Base-by-base conservation (phyloP, 2,797 vertebrate genomes). In the Alosa sapidissima region DNA sequence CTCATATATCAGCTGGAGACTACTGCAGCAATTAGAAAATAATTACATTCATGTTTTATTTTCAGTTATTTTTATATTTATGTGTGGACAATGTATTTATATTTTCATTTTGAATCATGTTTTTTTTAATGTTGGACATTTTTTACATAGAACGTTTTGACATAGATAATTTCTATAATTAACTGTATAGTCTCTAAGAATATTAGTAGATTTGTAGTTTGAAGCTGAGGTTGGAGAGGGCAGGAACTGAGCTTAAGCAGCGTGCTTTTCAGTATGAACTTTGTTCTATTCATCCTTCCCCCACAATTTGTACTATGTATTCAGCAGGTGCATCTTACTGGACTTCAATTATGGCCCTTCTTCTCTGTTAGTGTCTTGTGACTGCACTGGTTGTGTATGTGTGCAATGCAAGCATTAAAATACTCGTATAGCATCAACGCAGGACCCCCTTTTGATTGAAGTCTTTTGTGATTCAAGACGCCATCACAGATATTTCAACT, bases 341-440 rank as follows among this genome's bases (percentile, higher is more conserved):
- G 36, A 36, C 13, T 6, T 33, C 28, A 28, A 24, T 33, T 7
- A 45, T 82, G 48, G 60, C 16, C 49, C 11, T 45, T 78, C 65
- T 19, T 83, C 52, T 84, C 75, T 84, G 81, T 82, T 84, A 83
- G 84, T 83, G 60, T 87, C 48, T 81, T 85, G 85, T 89, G 48
- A 72, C 86, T 89, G 82, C 52, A 81, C 86, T 78, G 84, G 52
- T 84, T 88, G 86, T 88, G 54, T 85, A 78, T 87, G 51, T 83
- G 49, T 87, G 51, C 52, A 86, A 52, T 85, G 49, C 36, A 86
- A 81, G 84, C 65, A 91, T 91, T 91, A 90, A 90, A 90, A 87
- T 54, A 75, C 36, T 75, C 36, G 14, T 75, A 41, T 41, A 89
- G 85, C 85, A 86, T 88, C 78, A 78, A 87, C 47, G 81, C 28